These are phyloP conservation scores for Peromyscus nudipes DNA, from an alignment of 2,797 vertebrate species.

Conservation along the genomic window DNA sequence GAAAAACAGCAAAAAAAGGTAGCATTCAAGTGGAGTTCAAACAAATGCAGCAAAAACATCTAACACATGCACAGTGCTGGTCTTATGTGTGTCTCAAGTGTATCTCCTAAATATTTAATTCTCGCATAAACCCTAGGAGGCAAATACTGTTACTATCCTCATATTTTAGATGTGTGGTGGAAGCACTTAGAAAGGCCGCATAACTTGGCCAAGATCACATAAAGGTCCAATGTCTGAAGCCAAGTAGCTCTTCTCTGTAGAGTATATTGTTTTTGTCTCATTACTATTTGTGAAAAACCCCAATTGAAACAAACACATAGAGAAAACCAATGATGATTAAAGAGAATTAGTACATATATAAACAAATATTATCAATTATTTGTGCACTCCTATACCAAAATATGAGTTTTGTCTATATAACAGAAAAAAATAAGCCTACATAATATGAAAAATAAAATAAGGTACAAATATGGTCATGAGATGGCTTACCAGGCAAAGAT, in stretches of 20 bases:
- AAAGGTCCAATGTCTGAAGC: neutral
- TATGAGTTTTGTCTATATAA: neutral
- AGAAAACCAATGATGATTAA: neutral
- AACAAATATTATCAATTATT: neutral
- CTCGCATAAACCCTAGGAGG: neutral
- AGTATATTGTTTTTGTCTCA: neutral
- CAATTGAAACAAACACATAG: neutral
- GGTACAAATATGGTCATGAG: neutral
- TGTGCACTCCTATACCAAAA: neutral
- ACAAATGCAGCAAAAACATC: neutral
- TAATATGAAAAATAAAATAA: neutral
- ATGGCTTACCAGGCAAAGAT: neutral
- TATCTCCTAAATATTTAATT: slow-evolving; percentile 27
- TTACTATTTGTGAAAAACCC: neutral
- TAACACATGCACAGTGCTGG: neutral
- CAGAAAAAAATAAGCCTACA: neutral
- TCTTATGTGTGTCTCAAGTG: neutral
- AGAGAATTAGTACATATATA: slow-evolving; percentile 18
- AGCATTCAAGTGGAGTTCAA: neutral
- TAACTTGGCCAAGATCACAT: neutral
- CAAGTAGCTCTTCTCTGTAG: neutral
- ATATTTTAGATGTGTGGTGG: neutral
- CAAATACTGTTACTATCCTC: neutral
- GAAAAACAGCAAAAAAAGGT: neutral
- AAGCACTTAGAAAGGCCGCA: neutral